phyloP scores from a whole-genome alignment of 1,140 invertebrate species.

The fruit fly (Drosophila melanogaster) region Release_6_plus_ISO1_MT NC_004354.4:2096501-2097000 shows the following conservation, averaged over 20 bases:
- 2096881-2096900: not conserved
- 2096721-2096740: constrained; percentile 5
- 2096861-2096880: constrained; percentile 8
- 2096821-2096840: constrained; percentile 28
- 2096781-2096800: not conserved
- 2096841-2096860: constrained; percentile 27
- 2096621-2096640: constrained; percentile 63
- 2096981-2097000: not conserved
- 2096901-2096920: not conserved
- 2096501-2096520: constrained; percentile 15
- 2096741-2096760: constrained; percentile 5
- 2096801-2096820: not conserved
- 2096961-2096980: not conserved
- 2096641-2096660: constrained; percentile 67
- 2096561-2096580: constrained; percentile 47
- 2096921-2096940: not conserved
- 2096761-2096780: constrained; percentile 11
- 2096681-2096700: constrained; percentile 33
- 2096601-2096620: constrained; percentile 50
- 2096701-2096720: constrained; percentile 40
- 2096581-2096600: constrained; percentile 51
- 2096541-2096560: not conserved
- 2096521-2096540: not conserved
- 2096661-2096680: constrained; percentile 75
- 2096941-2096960: not conserved